Evolutionary conservation across 2,888 invertebrate genomes (phyloP), one percentile per base, ranked within the genome.

Genomic region (Tetranychus truncatus): DNA sequence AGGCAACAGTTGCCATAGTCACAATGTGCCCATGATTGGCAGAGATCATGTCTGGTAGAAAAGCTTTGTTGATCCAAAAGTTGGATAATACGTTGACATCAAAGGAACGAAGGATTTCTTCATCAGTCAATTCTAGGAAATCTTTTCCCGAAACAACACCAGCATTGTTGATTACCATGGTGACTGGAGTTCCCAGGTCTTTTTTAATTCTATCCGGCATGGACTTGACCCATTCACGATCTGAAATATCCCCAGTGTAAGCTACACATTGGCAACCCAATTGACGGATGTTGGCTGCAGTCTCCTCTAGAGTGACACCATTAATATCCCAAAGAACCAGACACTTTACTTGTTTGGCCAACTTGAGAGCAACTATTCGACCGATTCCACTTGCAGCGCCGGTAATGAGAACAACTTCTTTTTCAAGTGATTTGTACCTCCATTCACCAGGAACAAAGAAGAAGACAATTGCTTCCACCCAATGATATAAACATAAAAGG

Each of bases 311-410:
- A 72, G 89, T 91, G 84, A 87, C 86, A 83, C 88, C 87, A 82
- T 90, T 91, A 74, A 92, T 88, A 82, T 95, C 95, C 94, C 94
- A 94, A 6, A 69, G 21, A 69, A 69, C 34, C 21, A 69, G 20
- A 69, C 21, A 24, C 20, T 69, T 69, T 11, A 69, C 69, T 21
- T 44, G 94, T 88, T 72, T 93, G 1, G 91, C 91, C 78, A 92
- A 85, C 81, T 89, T 88, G 1, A 88, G 81, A 0, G 90, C 89
- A 79, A 92, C 84, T 76, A 90, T 86, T 78, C 89, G 86, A 5
- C 93, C 93, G 73, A 93, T 89, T 1, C 92, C 93, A 0, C 91
- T 89, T n/a, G 90, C 94, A 1, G 91, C 92, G 1, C 95, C 95
- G 0, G 95, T 95, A 21, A 95, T 87, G 75, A 95, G 83, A 15